Conservation (phyloP, 2,797 vertebrate genomes). For the Tokudaia muenninki region DNA sequence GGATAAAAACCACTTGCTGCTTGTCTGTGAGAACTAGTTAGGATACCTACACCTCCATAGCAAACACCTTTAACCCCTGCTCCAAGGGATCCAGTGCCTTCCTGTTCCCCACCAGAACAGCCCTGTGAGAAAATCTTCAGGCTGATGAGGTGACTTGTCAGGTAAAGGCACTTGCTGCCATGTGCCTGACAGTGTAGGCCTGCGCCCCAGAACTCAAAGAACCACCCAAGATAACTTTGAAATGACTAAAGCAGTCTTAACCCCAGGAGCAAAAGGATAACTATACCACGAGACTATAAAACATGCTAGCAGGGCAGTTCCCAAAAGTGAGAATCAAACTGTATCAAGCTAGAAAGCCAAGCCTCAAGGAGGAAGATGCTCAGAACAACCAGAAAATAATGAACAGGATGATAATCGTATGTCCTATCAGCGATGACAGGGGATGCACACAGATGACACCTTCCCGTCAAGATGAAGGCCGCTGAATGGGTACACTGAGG, state of each 20-base stretch:
- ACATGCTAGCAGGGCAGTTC: not conserved
- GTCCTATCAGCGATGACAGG: too few species aligned
- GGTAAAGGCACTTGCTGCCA: not conserved
- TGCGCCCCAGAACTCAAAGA: not conserved
- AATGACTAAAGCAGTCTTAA: not conserved
- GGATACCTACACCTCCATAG: not conserved
- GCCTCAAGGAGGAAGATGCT: not conserved
- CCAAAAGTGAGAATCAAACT: not conserved
- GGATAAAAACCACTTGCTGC: not conserved
- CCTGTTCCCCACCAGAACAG: not conserved
- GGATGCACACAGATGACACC: too few species aligned
- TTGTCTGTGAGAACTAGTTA: not conserved
- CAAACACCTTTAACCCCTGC: too few species aligned
- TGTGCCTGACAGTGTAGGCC: not conserved
- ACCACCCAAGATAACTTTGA: not conserved
- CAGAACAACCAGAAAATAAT: not conserved
- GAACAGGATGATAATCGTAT: not conserved
- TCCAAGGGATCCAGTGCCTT: too few species aligned
- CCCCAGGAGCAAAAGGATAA: not conserved
- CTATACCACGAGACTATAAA: not conserved
- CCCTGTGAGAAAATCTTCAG: not conserved
- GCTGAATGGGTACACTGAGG: not conserved
- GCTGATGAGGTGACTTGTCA: not conserved
- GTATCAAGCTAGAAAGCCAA: not conserved
- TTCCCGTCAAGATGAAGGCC: not conserved